Evolutionary conservation across 2,888 invertebrate genomes (phyloP).

Genomic region (Heliconius hortense): DNA sequence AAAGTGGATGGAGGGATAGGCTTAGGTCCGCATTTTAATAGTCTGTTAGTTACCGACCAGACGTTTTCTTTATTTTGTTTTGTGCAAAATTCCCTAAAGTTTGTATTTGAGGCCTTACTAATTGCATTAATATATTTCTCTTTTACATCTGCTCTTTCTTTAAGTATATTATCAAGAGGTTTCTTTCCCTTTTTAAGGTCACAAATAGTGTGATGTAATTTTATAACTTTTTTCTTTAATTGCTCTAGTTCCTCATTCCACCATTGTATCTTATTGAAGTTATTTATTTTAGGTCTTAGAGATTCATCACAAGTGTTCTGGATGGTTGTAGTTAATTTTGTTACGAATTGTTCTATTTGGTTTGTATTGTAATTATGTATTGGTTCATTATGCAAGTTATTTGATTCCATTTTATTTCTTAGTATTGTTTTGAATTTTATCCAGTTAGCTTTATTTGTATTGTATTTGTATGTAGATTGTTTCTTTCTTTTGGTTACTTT

Average conservation of each 20-base stretch:
- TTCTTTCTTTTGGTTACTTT: no score
- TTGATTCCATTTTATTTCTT: no score
- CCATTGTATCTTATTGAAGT: neutral
- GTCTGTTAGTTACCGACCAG: neutral
- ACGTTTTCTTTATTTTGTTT: slow-evolving; percentile 2
- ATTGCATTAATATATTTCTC: neutral
- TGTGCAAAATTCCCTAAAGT: neutral
- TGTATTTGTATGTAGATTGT: no score
- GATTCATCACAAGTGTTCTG: no score
- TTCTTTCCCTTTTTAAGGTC: neutral
- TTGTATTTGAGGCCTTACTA: neutral
- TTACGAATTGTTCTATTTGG: no score
- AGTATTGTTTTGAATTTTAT: no score
- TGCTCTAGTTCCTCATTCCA: neutral
- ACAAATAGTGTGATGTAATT: neutral
- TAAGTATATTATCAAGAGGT: neutral
- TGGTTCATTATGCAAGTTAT: no score
- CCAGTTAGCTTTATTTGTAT: no score
- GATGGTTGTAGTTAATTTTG: no score
- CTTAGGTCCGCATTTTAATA: neutral
- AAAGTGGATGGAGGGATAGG: neutral
- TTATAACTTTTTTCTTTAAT: neutral
- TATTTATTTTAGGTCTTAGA: no score
- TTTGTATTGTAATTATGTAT: no score
- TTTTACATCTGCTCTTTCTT: neutral